phyloP scores from a whole-genome alignment of 2,888 invertebrate species.

The Shargacucullia verbasci region DNA sequence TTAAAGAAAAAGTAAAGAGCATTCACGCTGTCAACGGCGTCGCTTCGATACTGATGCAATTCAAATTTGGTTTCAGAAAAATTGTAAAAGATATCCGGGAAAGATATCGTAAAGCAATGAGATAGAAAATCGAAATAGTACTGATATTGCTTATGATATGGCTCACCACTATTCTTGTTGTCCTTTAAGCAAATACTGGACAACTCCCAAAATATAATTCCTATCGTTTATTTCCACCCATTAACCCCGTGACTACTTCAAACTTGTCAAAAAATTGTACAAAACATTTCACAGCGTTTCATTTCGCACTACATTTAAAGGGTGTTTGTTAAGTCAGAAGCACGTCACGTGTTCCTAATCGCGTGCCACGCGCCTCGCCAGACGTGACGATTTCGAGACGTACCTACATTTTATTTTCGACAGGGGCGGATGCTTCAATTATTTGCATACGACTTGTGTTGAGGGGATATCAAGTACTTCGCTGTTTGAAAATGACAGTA shows the following conservation, averaged over 20 bases:
- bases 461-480: slow-evolving; percentile 31
- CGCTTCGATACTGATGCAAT: slow-evolving; percentile 36
- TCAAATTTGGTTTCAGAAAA: slow-evolving; percentile 46
- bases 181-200: too few species aligned
- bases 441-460: slow-evolving; percentile 47
- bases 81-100: slow-evolving; percentile 39
- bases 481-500: slow-evolving; percentile 28
- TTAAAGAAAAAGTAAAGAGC: slow-evolving; percentile 20
- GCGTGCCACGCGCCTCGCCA: slow-evolving; percentile 64
- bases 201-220: too few species aligned
- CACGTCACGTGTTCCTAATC: slow-evolving; percentile 60
- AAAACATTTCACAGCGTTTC: slow-evolving; percentile 31
- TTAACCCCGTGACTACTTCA: slow-evolving; percentile 3
- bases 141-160: slow-evolving; percentile 19
- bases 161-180: neutral
- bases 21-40: slow-evolving; percentile 17
- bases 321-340: slow-evolving; percentile 63
- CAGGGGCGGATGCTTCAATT: slow-evolving; percentile 64
- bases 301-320: slow-evolving; percentile 49
- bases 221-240: neutral
- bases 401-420: slow-evolving; percentile 62
- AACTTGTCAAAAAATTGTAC: slow-evolving; percentile 23
- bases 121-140: slow-evolving; percentile 31
- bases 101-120: slow-evolving; percentile 34
- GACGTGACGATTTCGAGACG: slow-evolving; percentile 70